Evolutionary conservation across 2,888 invertebrate species (phyloP), one percentile per base, ranked within the genome.

Genomic region (Phalera bucephala): DNA sequence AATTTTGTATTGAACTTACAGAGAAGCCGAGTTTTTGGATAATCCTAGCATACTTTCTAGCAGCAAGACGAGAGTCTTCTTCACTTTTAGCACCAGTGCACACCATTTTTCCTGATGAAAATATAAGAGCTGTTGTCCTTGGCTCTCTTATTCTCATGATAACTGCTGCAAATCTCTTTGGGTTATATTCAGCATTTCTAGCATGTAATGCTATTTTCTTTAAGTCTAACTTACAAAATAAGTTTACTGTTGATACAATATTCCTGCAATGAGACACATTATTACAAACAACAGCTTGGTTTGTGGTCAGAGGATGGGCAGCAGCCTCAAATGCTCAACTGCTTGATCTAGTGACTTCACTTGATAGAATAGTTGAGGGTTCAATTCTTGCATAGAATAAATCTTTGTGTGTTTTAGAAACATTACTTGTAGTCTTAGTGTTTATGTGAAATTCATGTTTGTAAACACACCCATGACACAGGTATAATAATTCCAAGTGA

Each of bases 141-240:
- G 96, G 96, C 80, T 96, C 99, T 64, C 91, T 93, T 81, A 93
- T 96, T 70, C 99, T 92, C 99, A 99, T 99, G 36, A 99, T 99
- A 2, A 99, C 99, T 22, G 99, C 99, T 32, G 99, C 98, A 91
- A 99, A 99, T 68, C 99, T 95, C 84, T 99, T 99, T 5, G 99
- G 99, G 81, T 99, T 99, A 75, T 99, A 99, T 82, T 99, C 99
- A 1, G 99, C 99, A 90, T 99, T 99, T 76, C 99, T 94, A 0
- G 99, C 99, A 77, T 98, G 98, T 1, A 99, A 88, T 0, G 99
- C 99, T 61, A 99, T 99, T 85, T 96, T 97, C 72, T 99, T 99
- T 44, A 99, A 90, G 73, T 99, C 99, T 53, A 99, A 86, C 83
- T 97, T 97, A 78, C 98, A 98, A 64, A 95, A 96, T 33, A 99